A percentile compares a stretch with the other conserved stretches of the same genome.
phyloP scores from a whole-genome alignment of 2,113 vertebrate species.

The Chauna torquata region DNA sequence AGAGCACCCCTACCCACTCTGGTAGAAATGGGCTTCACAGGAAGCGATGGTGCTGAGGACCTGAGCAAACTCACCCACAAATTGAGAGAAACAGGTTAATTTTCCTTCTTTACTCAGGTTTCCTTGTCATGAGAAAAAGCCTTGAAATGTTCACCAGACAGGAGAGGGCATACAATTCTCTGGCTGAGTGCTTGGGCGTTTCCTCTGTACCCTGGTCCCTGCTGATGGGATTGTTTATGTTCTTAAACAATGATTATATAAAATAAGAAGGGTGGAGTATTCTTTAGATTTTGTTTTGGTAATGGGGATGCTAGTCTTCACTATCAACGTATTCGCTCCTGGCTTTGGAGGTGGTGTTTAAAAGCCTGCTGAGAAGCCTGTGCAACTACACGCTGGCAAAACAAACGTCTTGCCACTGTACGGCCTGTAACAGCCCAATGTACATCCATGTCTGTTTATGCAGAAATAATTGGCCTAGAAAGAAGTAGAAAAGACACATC shows the following conservation, averaged over 20 bases:
- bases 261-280: conserved; percentile 16
- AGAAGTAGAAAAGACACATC: neutral
- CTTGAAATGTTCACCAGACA: neutral
- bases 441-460: neutral
- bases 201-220: neutral
- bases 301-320: neutral
- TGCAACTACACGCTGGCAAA: neutral
- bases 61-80: neutral
- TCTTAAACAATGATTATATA: neutral
- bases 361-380: neutral
- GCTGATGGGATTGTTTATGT: neutral
- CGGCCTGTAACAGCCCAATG: neutral
- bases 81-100: neutral
- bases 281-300: conserved; percentile 7
- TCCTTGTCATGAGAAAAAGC: neutral
- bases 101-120: neutral
- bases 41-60: neutral
- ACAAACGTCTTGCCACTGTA: neutral
- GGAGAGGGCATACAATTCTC: neutral
- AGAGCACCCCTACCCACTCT: neutral
- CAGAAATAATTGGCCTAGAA: neutral
- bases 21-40: neutral
- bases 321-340: neutral
- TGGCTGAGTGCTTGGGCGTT: neutral
- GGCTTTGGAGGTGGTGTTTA: neutral